Evolutionary conservation across 2,113 vertebrate genomes (phyloP).

Genomic region (Orycteropus afer): DNA sequence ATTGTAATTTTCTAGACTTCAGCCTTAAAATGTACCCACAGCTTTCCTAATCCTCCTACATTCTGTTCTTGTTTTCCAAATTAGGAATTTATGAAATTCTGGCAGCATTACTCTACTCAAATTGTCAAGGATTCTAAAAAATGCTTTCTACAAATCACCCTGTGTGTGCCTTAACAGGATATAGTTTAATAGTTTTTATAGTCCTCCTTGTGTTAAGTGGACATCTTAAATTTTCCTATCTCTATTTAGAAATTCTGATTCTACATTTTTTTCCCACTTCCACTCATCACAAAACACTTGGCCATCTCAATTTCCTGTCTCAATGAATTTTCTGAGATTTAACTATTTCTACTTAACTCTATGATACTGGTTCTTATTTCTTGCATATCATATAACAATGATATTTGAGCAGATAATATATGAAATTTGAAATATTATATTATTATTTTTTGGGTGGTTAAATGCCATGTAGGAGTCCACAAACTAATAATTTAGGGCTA

Average conservation of each 20-base stretch:
- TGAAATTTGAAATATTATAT: neutral
- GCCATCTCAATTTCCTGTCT: neutral
- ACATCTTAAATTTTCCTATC: neutral
- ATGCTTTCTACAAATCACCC: neutral
- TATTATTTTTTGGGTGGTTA: neutral
- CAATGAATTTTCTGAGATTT: neutral
- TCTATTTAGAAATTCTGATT: neutral
- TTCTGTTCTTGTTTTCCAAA: constrained; percentile 4
- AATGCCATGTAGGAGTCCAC: neutral
- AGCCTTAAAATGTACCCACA: neutral
- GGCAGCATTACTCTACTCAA: neutral
- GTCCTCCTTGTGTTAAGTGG: neutral
- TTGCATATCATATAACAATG: neutral
- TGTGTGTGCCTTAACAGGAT: neutral
- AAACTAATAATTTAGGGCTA: neutral
- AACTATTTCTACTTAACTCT: neutral
- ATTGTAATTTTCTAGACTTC: constrained; percentile 2
- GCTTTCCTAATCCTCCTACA: neutral
- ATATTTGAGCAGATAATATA: neutral
- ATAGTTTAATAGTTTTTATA: neutral
- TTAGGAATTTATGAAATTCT: constrained; percentile 27
- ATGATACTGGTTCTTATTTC: neutral
- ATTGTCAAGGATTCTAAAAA: neutral
- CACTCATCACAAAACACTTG: neutral
- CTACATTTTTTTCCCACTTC: neutral